These are phyloP conservation scores for Pygathrix nemaeus DNA, from an alignment of 2,113 vertebrate genomes.

Conservation along the genomic window DNA sequence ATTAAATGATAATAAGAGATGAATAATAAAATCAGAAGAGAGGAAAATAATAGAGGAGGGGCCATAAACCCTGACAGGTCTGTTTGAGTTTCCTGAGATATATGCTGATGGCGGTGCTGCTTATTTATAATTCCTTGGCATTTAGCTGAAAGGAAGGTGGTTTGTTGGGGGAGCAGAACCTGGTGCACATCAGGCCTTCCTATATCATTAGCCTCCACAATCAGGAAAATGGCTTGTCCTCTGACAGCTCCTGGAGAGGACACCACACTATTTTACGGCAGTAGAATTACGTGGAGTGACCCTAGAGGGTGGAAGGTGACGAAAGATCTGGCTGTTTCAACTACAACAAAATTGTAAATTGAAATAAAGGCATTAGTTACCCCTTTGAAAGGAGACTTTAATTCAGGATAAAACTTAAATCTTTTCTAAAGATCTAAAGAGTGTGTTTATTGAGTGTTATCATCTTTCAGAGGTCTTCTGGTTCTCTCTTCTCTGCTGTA, in stretches of 20 bases:
- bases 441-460: not conserved
- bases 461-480: conserved; percentile 9
- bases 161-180: not conserved
- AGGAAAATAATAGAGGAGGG: not conserved
- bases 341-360: not conserved
- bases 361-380: conserved; percentile 9
- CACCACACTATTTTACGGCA: not conserved
- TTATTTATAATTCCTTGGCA: not conserved
- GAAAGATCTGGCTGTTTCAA: not conserved
- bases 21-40: conserved; percentile 42
- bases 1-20: conserved; percentile 43
- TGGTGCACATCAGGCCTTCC: not conserved
- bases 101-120: not conserved
- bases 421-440: not conserved
- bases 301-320: not conserved
- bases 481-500: not conserved
- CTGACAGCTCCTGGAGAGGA: not conserved
- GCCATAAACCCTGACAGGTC: not conserved
- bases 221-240: not conserved
- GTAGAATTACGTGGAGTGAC: not conserved
- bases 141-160: conserved; percentile 24
- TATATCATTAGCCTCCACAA: not conserved
- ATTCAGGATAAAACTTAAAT: conserved; percentile 29
- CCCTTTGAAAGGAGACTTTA: conserved; percentile 30
- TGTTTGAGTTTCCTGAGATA: not conserved